A percentile compares a stretch with the other conserved stretches of the same genome.
These are phyloP conservation scores for Parnassius smintheus DNA, from an alignment of 2,888 invertebrate genomes.

Conservation along the genomic window DNA sequence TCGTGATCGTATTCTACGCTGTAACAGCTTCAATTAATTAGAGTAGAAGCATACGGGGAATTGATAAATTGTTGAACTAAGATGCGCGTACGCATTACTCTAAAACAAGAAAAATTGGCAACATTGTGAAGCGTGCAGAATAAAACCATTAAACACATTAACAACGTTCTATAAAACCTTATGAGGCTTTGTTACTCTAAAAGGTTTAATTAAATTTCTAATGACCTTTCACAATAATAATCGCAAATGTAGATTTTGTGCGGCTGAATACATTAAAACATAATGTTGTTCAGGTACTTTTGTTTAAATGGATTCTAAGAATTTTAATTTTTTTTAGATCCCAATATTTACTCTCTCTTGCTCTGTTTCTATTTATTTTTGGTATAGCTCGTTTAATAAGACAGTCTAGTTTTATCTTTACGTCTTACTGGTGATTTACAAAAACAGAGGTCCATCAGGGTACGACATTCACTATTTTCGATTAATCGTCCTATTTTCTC, in stretches of 20 bases:
- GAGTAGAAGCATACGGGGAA: constrained; percentile 60
- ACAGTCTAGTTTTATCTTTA: no score
- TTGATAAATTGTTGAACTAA: constrained; percentile 50
- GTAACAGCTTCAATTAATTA: constrained; percentile 76
- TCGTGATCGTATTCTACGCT: constrained; percentile 67
- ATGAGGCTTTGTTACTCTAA: constrained; percentile 49
- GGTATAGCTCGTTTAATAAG: no score
- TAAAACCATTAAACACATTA: constrained; percentile 51
- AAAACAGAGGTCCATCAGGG: no score
- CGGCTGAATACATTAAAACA: not conserved
- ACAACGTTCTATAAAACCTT: constrained; percentile 54
- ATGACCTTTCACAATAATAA: constrained; percentile 38
- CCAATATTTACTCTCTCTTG: no score
- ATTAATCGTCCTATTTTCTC: no score
- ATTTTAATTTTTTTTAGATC: not conserved
- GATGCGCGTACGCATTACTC: constrained; percentile 66
- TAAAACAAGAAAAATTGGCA: constrained; percentile 51
- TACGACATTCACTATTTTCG: no score
- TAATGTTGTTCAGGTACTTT: no score
- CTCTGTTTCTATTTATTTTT: no score
- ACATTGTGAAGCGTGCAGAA: constrained; percentile 42
- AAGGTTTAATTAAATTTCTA: constrained; percentile 47
- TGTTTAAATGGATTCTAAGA: not conserved
- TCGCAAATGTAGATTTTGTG: constrained; percentile 31
- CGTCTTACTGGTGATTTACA: no score